A percentile compares a stretch with the other conserved stretches of the same genome.
phyloP scores from a whole-genome alignment of 2,113 vertebrate species.

The Terrapene triunguis region DNA sequence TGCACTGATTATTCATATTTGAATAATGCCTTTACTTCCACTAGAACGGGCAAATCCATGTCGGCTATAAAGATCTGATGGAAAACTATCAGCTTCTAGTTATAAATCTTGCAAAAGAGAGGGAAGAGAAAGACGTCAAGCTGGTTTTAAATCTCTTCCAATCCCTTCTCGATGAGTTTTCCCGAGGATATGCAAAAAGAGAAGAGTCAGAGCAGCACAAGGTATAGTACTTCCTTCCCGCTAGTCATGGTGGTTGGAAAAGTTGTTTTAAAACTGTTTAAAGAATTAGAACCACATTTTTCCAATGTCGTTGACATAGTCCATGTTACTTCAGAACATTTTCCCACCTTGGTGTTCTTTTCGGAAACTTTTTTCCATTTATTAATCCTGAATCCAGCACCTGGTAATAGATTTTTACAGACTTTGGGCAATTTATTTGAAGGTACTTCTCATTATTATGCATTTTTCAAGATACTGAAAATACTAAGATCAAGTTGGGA shows the following conservation, averaged over 20 bases:
- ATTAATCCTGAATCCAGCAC: fast-evolving
- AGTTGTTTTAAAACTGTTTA: background rate
- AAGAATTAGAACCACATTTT: no score
- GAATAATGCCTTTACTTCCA: background rate
- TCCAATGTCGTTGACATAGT: background rate
- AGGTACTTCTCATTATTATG: background rate
- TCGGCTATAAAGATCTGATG: conserved; percentile 94
- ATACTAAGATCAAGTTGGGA: background rate
- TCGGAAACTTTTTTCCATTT: background rate
- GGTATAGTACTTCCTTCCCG: conserved; percentile 68
- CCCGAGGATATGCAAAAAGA: conserved; percentile 90
- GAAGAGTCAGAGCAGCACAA: conserved; percentile 90
- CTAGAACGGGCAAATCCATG: conserved; percentile 90
- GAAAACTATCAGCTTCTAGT: conserved; percentile 93
- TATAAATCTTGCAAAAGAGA: conserved; percentile 87
- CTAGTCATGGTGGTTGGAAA: background rate
- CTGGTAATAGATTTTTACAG: background rate
- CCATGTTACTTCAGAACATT: background rate
- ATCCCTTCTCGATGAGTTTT: conserved; percentile 95
- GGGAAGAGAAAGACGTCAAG: conserved; percentile 91
- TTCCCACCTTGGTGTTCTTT: background rate
- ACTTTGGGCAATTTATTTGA: background rate
- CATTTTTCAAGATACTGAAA: background rate
- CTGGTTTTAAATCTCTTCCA: conserved; percentile 97
- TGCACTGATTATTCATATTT: background rate